These are phyloP conservation scores for Drosophila baimaii DNA, from an alignment of 1,140 invertebrate genomes.

Conservation along the genomic window DNA sequence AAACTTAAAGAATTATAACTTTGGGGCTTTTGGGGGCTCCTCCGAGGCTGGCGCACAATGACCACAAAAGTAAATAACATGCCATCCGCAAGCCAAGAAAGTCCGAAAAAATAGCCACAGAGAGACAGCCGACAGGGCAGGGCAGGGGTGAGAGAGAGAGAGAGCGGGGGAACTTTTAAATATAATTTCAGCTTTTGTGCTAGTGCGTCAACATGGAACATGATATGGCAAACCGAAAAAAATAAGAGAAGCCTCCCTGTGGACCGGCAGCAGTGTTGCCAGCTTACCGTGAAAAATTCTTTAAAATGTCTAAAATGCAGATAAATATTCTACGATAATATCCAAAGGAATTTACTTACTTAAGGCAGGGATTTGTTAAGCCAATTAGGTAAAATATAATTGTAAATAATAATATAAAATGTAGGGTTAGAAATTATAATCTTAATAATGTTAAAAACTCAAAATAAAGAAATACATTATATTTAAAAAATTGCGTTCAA, in stretches of 20 bases:
- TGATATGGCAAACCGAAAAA: conserved; percentile 68
- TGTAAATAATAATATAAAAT: not conserved
- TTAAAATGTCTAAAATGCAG: not conserved
- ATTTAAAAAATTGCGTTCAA: too few species aligned
- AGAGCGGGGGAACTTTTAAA: conserved; percentile 61
- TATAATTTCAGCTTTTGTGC: conserved; percentile 81
- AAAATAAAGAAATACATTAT: too few species aligned
- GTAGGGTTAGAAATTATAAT: too few species aligned
- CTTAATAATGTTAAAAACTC: too few species aligned
- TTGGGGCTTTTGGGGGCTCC: conserved; percentile 69
- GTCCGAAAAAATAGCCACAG: conserved; percentile 18
- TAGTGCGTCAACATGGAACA: conserved; percentile 79
- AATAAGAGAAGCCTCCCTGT: conserved; percentile 49
- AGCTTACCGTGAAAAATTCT: not conserved
- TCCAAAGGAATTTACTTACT: not conserved
- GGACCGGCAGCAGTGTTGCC: conserved; percentile 39
- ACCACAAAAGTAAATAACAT: conserved; percentile 81
- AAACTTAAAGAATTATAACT: conserved; percentile 83
- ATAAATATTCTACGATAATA: not conserved
- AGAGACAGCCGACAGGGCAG: conserved; percentile 6
- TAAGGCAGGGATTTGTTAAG: not conserved
- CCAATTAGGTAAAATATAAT: not conserved
- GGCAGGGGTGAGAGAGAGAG: too few species aligned
- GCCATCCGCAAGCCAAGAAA: conserved; percentile 39
- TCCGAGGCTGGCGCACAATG: conserved; percentile 60